Percentiles rank a stretch among this genome's conserved stretches.
phyloP scores from a whole-genome alignment of 2,888 invertebrate genomes.

The Apoderus coryli region DNA sequence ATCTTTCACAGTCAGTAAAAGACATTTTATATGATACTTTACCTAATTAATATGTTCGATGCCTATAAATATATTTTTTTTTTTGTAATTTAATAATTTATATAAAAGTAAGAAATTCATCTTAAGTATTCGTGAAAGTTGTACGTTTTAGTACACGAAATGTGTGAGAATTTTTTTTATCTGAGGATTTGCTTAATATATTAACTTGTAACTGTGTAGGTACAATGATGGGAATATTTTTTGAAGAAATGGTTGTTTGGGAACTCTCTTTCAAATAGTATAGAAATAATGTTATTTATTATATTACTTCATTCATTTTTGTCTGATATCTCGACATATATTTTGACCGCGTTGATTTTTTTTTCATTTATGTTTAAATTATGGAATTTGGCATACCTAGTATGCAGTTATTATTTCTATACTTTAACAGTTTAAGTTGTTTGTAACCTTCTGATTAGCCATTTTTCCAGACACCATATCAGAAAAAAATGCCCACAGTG shows the following conservation, averaged over 20 bases:
- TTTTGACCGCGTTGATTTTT: not conserved
- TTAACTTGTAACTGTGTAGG: too few relatives aligned
- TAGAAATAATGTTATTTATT: too few relatives aligned
- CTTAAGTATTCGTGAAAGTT: too few relatives aligned
- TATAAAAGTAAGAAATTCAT: too few relatives aligned
- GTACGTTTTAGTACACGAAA: constrained; percentile 36
- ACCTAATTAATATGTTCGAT: constrained; percentile 62
- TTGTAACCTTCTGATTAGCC: too few relatives aligned
- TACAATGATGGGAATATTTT: too few relatives aligned
- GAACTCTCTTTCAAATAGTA: too few relatives aligned
- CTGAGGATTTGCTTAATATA: too few relatives aligned
- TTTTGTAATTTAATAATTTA: constrained; percentile 10
- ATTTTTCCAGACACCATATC: too few relatives aligned
- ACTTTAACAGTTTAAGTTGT: too few relatives aligned
- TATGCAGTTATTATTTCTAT: not conserved
- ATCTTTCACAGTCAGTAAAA: constrained; percentile 59
- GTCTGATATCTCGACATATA: not conserved
- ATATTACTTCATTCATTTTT: not conserved
- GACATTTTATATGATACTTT: constrained; percentile 78
- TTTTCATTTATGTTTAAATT: not conserved
- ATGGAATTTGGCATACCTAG: not conserved
- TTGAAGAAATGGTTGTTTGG: too few relatives aligned
- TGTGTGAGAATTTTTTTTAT: constrained; percentile 16
- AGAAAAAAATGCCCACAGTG: too few relatives aligned
- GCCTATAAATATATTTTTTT: constrained; percentile 6